phyloP scores from a whole-genome alignment of 2,888 invertebrate genomes.

The Pediacus dermestoides region DNA sequence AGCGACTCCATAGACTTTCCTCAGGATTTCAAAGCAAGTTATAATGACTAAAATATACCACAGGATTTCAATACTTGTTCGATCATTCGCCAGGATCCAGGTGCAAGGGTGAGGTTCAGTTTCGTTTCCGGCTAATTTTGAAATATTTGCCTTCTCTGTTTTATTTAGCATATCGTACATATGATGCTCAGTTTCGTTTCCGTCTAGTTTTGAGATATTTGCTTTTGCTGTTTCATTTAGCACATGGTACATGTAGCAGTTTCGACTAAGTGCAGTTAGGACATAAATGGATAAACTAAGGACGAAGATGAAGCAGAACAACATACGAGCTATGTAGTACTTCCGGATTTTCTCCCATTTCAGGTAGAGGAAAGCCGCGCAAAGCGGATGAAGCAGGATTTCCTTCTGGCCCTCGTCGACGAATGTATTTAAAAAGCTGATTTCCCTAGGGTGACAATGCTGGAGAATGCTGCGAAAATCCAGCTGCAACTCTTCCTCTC shows the following conservation, averaged over 20 bases:
- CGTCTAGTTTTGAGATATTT: slow-evolving; percentile 72
- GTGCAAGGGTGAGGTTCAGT: slow-evolving; percentile 68
- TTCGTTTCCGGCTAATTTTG: slow-evolving; percentile 76
- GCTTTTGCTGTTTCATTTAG: slow-evolving; percentile 62
- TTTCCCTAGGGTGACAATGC: slow-evolving; percentile 79
- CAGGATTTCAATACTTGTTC: slow-evolving; percentile 74
- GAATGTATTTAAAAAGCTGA: slow-evolving; percentile 80
- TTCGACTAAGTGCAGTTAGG: slow-evolving; percentile 76
- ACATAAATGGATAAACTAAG: slow-evolving; percentile 78
- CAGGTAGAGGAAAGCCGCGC: slow-evolving; percentile 81
- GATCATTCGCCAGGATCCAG: slow-evolving; percentile 71
- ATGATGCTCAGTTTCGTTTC: slow-evolving; percentile 74
- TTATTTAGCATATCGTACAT: slow-evolving; percentile 61
- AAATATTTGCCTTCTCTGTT: slow-evolving; percentile 69
- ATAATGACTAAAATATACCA: slow-evolving; percentile 79
- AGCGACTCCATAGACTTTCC: slow-evolving; percentile 77
- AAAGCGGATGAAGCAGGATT: slow-evolving; percentile 79
- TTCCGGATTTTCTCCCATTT: slow-evolving; percentile 90
- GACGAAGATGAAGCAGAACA: slow-evolving; percentile 77
- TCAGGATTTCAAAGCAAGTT: slow-evolving; percentile 73
- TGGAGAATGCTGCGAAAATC: slow-evolving; percentile 80
- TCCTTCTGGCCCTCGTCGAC: slow-evolving; percentile 88
- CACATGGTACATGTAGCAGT: slow-evolving; percentile 75
- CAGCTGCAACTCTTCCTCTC: slow-evolving; percentile 76
- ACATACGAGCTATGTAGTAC: slow-evolving; percentile 76